These are phyloP conservation scores for Cuniculus paca DNA, from an alignment of 2,797 vertebrate species.

Conservation along the genomic window DNA sequence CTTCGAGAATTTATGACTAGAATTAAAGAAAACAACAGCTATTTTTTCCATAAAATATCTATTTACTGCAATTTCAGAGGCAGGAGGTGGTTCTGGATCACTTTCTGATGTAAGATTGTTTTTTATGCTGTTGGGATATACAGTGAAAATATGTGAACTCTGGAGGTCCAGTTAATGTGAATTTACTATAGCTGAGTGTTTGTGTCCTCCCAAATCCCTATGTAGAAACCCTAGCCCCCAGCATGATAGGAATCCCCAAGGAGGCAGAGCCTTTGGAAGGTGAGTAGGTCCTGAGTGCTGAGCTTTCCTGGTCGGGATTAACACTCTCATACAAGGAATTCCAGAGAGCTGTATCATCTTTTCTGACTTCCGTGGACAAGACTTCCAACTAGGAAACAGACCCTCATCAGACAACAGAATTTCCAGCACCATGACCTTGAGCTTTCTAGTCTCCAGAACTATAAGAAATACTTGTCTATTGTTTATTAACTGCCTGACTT, in stretches of 20 bases:
- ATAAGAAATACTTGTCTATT: neutral
- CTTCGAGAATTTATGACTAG: neutral
- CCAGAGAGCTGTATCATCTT: too few relatives aligned
- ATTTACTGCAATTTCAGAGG: neutral
- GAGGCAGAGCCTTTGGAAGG: neutral
- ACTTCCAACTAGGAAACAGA: neutral
- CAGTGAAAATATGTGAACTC: neutral
- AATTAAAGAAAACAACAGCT: neutral
- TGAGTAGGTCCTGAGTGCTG: neutral
- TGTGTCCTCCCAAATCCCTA: neutral
- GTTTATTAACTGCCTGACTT: neutral
- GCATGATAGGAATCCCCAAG: neutral
- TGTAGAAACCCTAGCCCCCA: neutral
- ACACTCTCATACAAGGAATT: rapidly evolving
- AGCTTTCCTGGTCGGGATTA: neutral
- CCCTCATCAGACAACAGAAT: neutral
- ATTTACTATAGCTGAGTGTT: neutral
- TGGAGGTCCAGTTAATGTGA: neutral
- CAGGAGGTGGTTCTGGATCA: neutral
- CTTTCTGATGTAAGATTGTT: neutral
- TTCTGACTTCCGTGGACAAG: neutral
- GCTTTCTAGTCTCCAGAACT: neutral
- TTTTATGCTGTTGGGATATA: neutral
- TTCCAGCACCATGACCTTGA: neutral
- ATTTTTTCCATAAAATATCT: neutral